Percentiles rank a stretch among this genome's conserved stretches.
Evolutionary conservation across 2,888 invertebrate species (phyloP).

Genomic region (Ectemnius cavifrons): DNA sequence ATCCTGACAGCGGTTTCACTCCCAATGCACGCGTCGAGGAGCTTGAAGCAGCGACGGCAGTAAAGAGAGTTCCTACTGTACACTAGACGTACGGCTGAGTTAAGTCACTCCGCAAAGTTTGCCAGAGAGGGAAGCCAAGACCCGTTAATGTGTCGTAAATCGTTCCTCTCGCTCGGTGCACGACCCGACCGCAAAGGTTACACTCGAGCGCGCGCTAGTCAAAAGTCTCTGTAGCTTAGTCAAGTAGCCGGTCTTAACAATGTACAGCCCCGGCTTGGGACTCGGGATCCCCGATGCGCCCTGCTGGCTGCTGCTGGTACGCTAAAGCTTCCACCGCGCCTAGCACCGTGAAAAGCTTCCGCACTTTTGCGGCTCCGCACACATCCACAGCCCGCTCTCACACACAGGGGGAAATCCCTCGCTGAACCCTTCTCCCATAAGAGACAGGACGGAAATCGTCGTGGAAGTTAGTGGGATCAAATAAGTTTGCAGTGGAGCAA

Average conservation of each 20-base stretch:
- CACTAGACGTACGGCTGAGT: conserved; percentile 37
- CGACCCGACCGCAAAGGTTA: conserved; percentile 53
- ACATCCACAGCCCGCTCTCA: not conserved
- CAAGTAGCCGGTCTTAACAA: conserved; percentile 57
- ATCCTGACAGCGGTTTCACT: conserved; percentile 44
- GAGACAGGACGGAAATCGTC: conserved; percentile 32
- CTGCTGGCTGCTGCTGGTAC: not conserved
- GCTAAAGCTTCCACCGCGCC: conserved; percentile 21
- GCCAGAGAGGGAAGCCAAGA: conserved; percentile 37
- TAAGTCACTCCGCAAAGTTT: conserved; percentile 56
- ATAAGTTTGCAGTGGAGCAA: conserved; percentile 53
- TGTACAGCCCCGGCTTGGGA: conserved; percentile 33
- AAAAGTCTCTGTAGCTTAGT: conserved; percentile 54
- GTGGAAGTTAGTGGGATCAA: conserved; percentile 53
- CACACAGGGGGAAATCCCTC: conserved; percentile 2
- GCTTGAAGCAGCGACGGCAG: conserved; percentile 37
- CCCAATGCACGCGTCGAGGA: conserved; percentile 36
- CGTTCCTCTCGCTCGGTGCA: conserved; percentile 49
- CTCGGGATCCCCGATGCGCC: conserved; percentile 27
- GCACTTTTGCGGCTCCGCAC: conserved; percentile 7
- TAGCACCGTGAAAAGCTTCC: conserved; percentile 35
- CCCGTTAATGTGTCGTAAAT: conserved; percentile 60
- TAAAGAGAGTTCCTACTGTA: conserved; percentile 35
- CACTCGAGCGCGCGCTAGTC: conserved; percentile 49
- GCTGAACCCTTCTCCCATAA: not conserved